Conservation (phyloP, 2,113 vertebrate genomes). For the Neodontobutis hainanensis region DNA sequence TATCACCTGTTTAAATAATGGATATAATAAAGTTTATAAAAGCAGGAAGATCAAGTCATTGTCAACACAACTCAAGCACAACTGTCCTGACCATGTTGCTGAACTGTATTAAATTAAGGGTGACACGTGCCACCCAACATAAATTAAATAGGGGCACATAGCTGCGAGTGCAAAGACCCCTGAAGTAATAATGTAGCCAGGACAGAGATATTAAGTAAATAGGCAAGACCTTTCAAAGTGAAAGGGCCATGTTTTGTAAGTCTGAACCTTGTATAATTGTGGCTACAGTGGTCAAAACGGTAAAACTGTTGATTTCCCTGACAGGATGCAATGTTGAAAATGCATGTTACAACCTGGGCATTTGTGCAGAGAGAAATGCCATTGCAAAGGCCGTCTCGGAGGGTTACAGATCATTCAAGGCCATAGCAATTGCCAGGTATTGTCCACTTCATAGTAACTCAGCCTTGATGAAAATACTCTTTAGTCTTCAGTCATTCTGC, state of each 20-base stretch:
- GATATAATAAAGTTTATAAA: not conserved
- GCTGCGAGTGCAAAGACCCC: slow-evolving; percentile 24
- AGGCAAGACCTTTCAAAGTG: not conserved
- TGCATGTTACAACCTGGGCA: slow-evolving; percentile 80
- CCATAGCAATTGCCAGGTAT: slow-evolving; percentile 90
- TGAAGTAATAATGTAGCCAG: slow-evolving; percentile 21
- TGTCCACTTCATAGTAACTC: rapidly evolving
- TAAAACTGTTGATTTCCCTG: not conserved
- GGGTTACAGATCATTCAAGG: slow-evolving; percentile 84
- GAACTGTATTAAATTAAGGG: slow-evolving; percentile 12
- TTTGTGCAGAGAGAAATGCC: slow-evolving; percentile 86
- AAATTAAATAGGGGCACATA: slow-evolving; percentile 24
- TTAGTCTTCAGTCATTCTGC: too few species aligned
- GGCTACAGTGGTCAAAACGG: not conserved
- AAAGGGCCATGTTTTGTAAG: not conserved
- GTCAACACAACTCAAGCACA: slow-evolving; percentile 12
- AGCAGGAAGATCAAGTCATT: slow-evolving; percentile 5
- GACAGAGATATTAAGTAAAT: slow-evolving; percentile 2
- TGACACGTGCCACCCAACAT: slow-evolving; percentile 9
- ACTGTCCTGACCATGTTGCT: slow-evolving; percentile 8
- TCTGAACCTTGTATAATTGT: not conserved
- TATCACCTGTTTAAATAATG: too few species aligned
- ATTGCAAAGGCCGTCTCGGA: slow-evolving; percentile 90
- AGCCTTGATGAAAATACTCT: not conserved
- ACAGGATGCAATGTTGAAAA: slow-evolving; percentile 96